phyloP scores from a whole-genome alignment of 2,113 vertebrate species.

The Sus scrofa region T2T-Sscrofa CM000826.6:78039001-78039500 shows the following conservation, averaged over 20 bases:
- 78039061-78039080: constrained; percentile 96
- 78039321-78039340: no score
- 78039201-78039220: constrained; percentile 99
- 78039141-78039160: no score
- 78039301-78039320: no score
- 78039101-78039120: no score
- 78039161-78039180: no score
- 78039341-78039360: no score
- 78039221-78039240: constrained; percentile 99
- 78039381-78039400: no score
- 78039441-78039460: not conserved
- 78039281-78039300: constrained; percentile 94
- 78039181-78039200: constrained; percentile 99
- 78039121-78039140: no score
- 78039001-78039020: constrained; percentile 97
- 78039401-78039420: not conserved
- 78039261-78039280: constrained; percentile 99
- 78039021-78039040: constrained; percentile 97
- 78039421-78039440: not conserved
- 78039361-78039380: no score
- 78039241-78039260: constrained; percentile 98
- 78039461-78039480: not conserved
- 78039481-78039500: not conserved
- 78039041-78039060: constrained; percentile 98
- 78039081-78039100: constrained; percentile 99